A percentile compares a stretch with the other conserved stretches of the same genome.
Evolutionary conservation across 2,888 invertebrate genomes (phyloP).

Genomic region (Bedellia somnulentella): DNA sequence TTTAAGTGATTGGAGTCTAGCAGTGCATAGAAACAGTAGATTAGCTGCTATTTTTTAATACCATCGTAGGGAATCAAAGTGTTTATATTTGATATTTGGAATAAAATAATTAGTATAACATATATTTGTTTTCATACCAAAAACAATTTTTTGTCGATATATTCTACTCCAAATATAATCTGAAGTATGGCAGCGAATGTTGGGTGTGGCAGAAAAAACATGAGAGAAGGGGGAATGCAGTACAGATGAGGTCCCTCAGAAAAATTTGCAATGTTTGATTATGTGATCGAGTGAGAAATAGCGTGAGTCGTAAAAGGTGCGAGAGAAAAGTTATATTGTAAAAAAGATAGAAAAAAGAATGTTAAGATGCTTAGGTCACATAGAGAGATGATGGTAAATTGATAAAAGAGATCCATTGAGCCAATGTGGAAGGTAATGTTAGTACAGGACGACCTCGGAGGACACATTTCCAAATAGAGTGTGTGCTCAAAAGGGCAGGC

Average conservation of each 20-base stretch:
- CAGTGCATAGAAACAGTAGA: too few relatives aligned
- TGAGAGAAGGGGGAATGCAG: background rate
- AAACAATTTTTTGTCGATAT: too few relatives aligned
- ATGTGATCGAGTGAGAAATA: background rate
- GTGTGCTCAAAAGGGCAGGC: too few relatives aligned
- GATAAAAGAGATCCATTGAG: background rate
- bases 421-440: background rate
- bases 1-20: too few relatives aligned
- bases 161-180: too few relatives aligned
- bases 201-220: background rate
- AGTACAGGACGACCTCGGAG: too few relatives aligned
- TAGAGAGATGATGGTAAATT: background rate
- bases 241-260: background rate
- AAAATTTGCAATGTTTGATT: background rate
- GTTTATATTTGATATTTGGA: too few relatives aligned
- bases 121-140: too few relatives aligned
- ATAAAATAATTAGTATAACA: too few relatives aligned
- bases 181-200: background rate
- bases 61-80: too few relatives aligned
- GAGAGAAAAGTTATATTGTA: background rate
- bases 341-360: background rate
- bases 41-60: too few relatives aligned
- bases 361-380: background rate
- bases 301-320: background rate
- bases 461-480: too few relatives aligned